phyloP scores from a whole-genome alignment of 2,113 vertebrate species.

The Scortum barcoo region DNA sequence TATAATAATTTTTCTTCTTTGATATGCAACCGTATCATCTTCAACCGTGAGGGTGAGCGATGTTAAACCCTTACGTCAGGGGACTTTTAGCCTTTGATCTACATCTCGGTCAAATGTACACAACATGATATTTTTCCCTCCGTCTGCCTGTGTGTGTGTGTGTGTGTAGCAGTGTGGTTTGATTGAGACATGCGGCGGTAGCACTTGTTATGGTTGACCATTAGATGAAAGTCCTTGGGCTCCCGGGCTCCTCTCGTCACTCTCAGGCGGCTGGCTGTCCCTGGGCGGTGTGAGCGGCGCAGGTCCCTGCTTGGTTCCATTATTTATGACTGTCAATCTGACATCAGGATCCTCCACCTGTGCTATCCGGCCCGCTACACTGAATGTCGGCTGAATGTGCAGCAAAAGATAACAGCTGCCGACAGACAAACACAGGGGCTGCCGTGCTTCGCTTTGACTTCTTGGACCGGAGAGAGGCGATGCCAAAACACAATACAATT shows the following conservation, averaged over 20 bases:
- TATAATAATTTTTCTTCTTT: constrained; percentile 49
- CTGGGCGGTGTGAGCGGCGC: constrained; percentile 58
- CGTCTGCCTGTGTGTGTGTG: neutral
- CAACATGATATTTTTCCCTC: constrained; percentile 22
- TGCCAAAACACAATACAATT: neutral
- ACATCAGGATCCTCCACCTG: constrained; percentile 70
- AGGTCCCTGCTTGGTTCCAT: constrained; percentile 57
- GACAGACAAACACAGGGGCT: constrained; percentile 46
- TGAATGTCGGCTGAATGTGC: constrained; percentile 52
- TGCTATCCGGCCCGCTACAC: constrained; percentile 44
- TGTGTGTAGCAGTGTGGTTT: constrained; percentile 43
- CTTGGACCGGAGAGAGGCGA: neutral
- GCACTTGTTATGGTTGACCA: constrained; percentile 61
- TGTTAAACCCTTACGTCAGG: constrained; percentile 43
- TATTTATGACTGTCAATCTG: constrained; percentile 78
- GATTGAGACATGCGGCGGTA: constrained; percentile 76
- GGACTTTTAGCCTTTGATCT: constrained; percentile 62
- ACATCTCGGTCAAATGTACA: constrained; percentile 58
- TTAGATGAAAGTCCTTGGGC: constrained; percentile 77
- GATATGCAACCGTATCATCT: constrained; percentile 39
- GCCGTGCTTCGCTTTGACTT: constrained; percentile 29
- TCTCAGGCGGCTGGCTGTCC: constrained; percentile 70
- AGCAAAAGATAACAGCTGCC: constrained; percentile 51
- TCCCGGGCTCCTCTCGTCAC: constrained; percentile 66
- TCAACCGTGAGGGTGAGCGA: constrained; percentile 7